Conservation (phyloP, 2,797 vertebrate species). For the Rachycentron canadum region DNA sequence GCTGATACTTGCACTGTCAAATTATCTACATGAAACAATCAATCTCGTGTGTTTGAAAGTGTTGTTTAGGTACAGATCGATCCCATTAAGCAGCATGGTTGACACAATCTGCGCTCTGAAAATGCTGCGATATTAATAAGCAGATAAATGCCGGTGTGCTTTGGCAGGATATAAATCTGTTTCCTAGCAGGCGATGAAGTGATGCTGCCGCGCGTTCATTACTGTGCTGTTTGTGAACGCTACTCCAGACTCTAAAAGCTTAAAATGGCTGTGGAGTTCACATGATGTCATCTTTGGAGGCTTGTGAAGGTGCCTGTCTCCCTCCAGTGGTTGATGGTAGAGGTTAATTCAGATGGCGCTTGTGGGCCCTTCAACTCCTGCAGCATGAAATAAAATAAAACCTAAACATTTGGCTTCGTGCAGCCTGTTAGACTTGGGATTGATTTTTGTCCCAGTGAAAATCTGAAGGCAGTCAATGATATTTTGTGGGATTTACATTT, state of each 20-base stretch:
- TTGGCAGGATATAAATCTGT: neutral
- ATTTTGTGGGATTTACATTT: neutral
- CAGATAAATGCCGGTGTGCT: neutral
- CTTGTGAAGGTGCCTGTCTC: slow-evolving; percentile 59
- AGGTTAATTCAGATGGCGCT: neutral
- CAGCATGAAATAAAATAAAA: too few species aligned
- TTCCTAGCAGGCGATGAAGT: slow-evolving; percentile 7
- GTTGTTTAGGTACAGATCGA: neutral
- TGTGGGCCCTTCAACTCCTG: neutral
- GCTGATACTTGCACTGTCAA: neutral
- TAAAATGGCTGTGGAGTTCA: slow-evolving; percentile 56
- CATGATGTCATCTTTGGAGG: slow-evolving; percentile 48
- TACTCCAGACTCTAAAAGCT: slow-evolving; percentile 9
- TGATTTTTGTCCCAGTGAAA: neutral
- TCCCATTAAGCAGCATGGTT: neutral
- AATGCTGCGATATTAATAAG: slow-evolving; percentile 1
- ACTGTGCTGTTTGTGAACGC: slow-evolving; percentile 8
- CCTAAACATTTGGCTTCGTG: too few species aligned
- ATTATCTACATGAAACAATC: neutral
- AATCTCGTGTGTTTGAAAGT: neutral
- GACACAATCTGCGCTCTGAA: slow-evolving; percentile 5
- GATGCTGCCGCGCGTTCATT: neutral
- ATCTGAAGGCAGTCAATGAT: neutral
- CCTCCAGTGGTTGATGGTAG: slow-evolving; percentile 60
- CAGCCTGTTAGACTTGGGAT: neutral